These are phyloP conservation scores for Bos taurus DNA, from an alignment of 2,113 vertebrate species.

Conservation along the genomic window ARS-UCD2.0 NC_037342.1:63280001-63280500, in stretches of 20 bases:
- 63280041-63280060: no score
- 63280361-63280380: not conserved
- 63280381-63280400: not conserved
- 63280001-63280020: not conserved
- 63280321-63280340: not conserved
- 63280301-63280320: not conserved
- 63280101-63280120: no score
- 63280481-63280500: not conserved
- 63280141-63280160: no score
- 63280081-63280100: no score
- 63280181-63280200: no score
- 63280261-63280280: no score
- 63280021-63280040: not conserved
- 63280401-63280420: not conserved
- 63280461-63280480: not conserved
- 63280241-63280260: no score
- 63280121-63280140: no score
- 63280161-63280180: no score
- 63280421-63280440: not conserved
- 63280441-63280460: not conserved
- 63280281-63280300: no score
- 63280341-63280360: not conserved
- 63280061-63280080: fast-evolving
- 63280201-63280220: fast-evolving
- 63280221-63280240: no score